Base-by-base conservation (phyloP, 2,113 vertebrate genomes). In the Tyto alba region DNA sequence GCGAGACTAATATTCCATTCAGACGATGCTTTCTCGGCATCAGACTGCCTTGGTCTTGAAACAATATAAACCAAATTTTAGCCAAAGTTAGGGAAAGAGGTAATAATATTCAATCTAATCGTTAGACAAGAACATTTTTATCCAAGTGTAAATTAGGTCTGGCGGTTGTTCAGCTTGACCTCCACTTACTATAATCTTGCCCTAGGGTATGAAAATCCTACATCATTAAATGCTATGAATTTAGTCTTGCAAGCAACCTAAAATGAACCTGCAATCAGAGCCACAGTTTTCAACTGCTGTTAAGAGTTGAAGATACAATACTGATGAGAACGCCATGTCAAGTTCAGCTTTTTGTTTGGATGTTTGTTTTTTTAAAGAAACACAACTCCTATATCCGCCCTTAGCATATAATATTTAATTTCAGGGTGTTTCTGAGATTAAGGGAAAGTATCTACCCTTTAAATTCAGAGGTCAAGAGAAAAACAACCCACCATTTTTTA, bases 121-220 rank as follows among this genome's bases (percentile, higher is more conserved):
- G 86, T 82, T 62, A 91, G 84, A 93, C 83, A 92, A 73, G 95
- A 94, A 73, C 77, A 91, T 94, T 96, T 97, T 90, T 92, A 93
- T 90, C 86, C 1, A 0, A 82, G 94, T 82, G 80, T 82, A 96
- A 96, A 96, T 96, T 94, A 96, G 94, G 77, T 88, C 94, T 96
- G 92, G 95, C 21, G 0, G 89, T 88, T 89, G 86, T 95, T 95
- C 96, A 95, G 93, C 91, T 90, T 96, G 96, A 97, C 96, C 95
- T 96, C 94, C 84, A 89, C 91, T 97, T 76, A 88, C 92, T 69
- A 89, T 87, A 95, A 96, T 95, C 86, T 87, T 79, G 96, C 95
- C 95, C 92, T 67, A 95, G 95, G 94, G 95, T 95, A 97, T 69
- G 87, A 95, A 96, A 96, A 96, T 96, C 84, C 95, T 82, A 71